Base-by-base conservation (phyloP, 1,140 invertebrate species). In the Pseudomyrmex sp. region DNA sequence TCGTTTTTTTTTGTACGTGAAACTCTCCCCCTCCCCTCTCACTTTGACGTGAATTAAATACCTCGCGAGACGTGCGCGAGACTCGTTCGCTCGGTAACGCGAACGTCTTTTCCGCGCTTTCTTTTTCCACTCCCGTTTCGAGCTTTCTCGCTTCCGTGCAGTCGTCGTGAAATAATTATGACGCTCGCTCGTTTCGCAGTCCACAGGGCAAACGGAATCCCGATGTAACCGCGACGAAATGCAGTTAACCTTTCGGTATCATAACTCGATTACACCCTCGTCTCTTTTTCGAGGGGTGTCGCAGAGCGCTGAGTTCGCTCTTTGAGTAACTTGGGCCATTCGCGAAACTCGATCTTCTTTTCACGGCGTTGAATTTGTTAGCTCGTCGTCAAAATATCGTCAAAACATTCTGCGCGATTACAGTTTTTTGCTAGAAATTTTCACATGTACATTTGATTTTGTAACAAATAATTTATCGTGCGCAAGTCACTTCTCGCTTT, bases 31-130 rank as follows among this genome's bases (percentile, higher is more conserved):
- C 26, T 10, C 12, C 20, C 20, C 5, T 5, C 2, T 26, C 26
- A 77, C 69, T 77, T 87, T 58, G 73, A 68, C 69, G 10, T 23
- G 79, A 88, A 80, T 89, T 88, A 83, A 88, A 85, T 74, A 82
- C 63, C 79, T 15, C 13, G 20, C 48, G 83, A 84, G 83, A 84
- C 46, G 56, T n/a, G 70, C 48, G 18, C 52, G 82, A 54, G 59
- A 46, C 23, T 8, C 8, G 9, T 15, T 18, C 35, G 10, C 46
- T 18, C 46, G 59, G 13, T 48, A 8, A 46, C 26, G 62, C 35
- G 50, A 69, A 20, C 48, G 15, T 18, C 26, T 82, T 85, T 72
- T 70, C 70, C 15, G 0, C 46, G 13, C 35, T 83, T 44, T 73
- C 65, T 61, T 56, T 59, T 7, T 66, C 59, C n/a, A 26, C 50